phyloP scores from a whole-genome alignment of 2,797 vertebrate genomes.

The Myiotriccus ornatus region DNA sequence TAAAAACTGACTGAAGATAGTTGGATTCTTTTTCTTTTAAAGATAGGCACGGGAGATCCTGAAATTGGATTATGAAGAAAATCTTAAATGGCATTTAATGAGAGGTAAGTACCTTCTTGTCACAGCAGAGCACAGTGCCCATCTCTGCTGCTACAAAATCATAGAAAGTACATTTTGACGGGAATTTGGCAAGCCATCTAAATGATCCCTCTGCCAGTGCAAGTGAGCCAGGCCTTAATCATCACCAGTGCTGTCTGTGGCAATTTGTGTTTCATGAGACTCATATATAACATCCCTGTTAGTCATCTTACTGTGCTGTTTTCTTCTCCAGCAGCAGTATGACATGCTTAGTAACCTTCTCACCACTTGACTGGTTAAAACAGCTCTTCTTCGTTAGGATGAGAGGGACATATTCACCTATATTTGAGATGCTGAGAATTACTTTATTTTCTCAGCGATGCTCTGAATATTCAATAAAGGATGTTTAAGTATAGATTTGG shows the following conservation, averaged over 20 bases:
- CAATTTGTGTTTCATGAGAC: not conserved
- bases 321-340: not conserved
- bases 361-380: not conserved
- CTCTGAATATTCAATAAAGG: not conserved
- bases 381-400: not conserved
- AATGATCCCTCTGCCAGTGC: not conserved
- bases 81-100: not conserved
- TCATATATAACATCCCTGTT: not conserved
- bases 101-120: not conserved
- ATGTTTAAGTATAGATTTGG: not conserved
- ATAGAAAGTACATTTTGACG: not conserved
- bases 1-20: not conserved
- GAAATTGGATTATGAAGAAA: not conserved
- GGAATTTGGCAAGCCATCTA: not conserved
- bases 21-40: not conserved
- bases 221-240: not conserved
- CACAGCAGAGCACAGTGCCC: not conserved
- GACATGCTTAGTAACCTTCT: not conserved
- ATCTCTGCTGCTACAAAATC: not conserved
- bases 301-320: accelerated
- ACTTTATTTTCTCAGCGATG: not conserved
- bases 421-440: not conserved
- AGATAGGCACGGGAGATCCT: not conserved
- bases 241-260: not conserved
- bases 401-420: not conserved